Base-by-base conservation (phyloP, 2,113 vertebrate genomes). In the Tinamus guttatus region DNA sequence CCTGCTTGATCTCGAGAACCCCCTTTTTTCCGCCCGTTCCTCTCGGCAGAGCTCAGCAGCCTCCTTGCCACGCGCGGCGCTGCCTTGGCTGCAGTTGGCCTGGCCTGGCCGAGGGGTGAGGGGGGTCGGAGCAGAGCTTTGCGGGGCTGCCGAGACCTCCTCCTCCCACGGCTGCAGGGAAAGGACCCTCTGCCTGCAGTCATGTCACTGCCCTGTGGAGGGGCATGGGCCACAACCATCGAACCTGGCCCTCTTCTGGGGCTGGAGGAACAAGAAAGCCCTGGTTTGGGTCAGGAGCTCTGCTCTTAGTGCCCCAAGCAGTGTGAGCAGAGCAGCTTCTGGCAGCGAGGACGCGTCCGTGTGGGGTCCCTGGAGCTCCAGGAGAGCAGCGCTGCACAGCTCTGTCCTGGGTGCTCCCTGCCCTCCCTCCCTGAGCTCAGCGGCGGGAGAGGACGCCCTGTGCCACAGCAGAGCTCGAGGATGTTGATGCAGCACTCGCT, bases 71-170 rank as follows among this genome's bases (percentile, higher is more conserved):
- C 54, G 20, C 15, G 21, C 43, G 68, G 32, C 34, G 9, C 52
- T 56, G 41, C 16, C 65, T 76, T 43, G 70, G 8, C 13, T 77
- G 63, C 27, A 24, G 65, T 4, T 52, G 0, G 0, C 21, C 15
- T 41, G 0, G 0, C 21, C n/a, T n/a, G 32, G 30, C 27, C 54
- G 30, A 70, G 20, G 20, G n/a, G 4, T 1, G 2, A 32, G 9
- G 4, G 5, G 25, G 69, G 81, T 74, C 36, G 74, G 68, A 13
- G 27, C 40, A 80, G n/a, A 79, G 19, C 32, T n/a, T 2, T 19
- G 45, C 7, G 49, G 49, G 47, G 7, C 69, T 51, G 3, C 5
- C 8, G 11, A 78, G 28, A 43, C 9, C 62, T 59, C 21, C 32
- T 87, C 25, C 34, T 14, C 2, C 38, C 20, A 38, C 19, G 32